Base-by-base conservation (phyloP, 2,797 vertebrate genomes). In the Falco naumanni region DNA sequence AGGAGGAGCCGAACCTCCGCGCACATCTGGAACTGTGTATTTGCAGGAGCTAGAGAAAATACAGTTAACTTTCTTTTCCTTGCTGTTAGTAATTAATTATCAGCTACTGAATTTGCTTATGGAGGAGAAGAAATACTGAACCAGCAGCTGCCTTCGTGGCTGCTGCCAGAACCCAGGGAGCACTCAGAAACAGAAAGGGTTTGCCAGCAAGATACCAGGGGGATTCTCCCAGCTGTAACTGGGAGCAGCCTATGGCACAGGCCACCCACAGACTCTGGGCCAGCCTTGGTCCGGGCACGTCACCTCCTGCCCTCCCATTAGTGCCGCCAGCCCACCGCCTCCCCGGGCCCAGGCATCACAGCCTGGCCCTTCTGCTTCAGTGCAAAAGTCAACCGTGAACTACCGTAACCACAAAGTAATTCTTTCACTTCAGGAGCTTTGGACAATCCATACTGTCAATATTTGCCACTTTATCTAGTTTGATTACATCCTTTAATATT, bases 271-370 rank as follows among this genome's bases (percentile, higher is more conserved):
- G 53, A 16, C 47, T 1, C 41, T 0, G 13, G 0, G 31, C 37
- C 45, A 43, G 66, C 21, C 37, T 1, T 3, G 4, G 1, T 0
- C 22, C 4, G 54, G 24, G 16, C 47, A 2, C 48, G 65, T 43
- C 24, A 0, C 20, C 50, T 14, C 37, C 53, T 56, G 20, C 12
- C 64, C 17, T 13, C 54, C 29, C 12, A 0, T 3, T 3, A 16
- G 5, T 1, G 2, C 39, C 37, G 17, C 37, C 53, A 4, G 26
- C 53, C 47, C 4, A 0, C 12, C 2, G 34, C 37, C 10, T 16
- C 21, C 29, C 48, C 10, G 0, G 2, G 53, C 25, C 4, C 5
- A 0, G 1, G 3, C 6, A 7, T 2, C 64, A 2, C 43, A 47
- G n/a, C 61, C 41, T 5, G 17, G 45, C 66, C 70, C 39, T 88